A percentile compares a stretch with the other conserved stretches of the same genome.
These are phyloP conservation scores for Tiliacea citrago DNA, from an alignment of 2,888 invertebrate species.

Conservation along the genomic window DNA sequence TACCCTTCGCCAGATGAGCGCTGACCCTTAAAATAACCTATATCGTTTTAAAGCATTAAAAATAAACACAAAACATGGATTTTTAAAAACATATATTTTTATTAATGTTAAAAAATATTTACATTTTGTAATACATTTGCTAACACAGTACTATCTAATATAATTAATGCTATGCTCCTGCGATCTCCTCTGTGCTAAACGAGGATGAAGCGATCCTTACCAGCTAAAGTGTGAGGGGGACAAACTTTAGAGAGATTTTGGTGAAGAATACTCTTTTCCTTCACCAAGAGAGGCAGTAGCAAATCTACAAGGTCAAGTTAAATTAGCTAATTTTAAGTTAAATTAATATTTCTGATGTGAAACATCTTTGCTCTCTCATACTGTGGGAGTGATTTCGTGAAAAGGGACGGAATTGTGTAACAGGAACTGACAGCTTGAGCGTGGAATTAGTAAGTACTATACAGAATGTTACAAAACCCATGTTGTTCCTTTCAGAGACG, in stretches of 20 bases:
- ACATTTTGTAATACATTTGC: slow-evolving; percentile 65
- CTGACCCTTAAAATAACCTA: background rate
- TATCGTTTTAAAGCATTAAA: background rate
- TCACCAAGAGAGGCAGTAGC: background rate
- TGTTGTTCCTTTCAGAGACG: too few relatives aligned
- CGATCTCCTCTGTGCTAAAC: background rate
- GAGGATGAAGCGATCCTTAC: slow-evolving; percentile 29
- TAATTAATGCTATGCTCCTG: slow-evolving; percentile 46
- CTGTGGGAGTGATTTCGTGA: too few relatives aligned
- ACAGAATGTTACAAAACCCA: too few relatives aligned
- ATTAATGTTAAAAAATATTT: slow-evolving; percentile 67
- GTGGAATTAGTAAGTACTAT: too few relatives aligned
- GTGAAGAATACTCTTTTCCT: background rate
- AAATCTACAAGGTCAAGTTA: background rate
- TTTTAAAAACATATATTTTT: slow-evolving; percentile 70
- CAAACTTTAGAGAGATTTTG: background rate
- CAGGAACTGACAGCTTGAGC: too few relatives aligned
- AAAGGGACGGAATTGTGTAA: too few relatives aligned
- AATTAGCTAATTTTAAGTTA: too few relatives aligned
- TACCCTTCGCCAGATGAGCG: background rate
- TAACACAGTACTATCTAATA: slow-evolving; percentile 59
- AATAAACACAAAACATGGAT: slow-evolving; percentile 45
- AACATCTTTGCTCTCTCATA: too few relatives aligned
- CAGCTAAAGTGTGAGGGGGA: slow-evolving; percentile 22
- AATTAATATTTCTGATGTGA: too few relatives aligned